Percentiles rank a stretch among this genome's conserved stretches.
Conservation (phyloP, 2,888 invertebrate species). For the Erebia palarica region DNA sequence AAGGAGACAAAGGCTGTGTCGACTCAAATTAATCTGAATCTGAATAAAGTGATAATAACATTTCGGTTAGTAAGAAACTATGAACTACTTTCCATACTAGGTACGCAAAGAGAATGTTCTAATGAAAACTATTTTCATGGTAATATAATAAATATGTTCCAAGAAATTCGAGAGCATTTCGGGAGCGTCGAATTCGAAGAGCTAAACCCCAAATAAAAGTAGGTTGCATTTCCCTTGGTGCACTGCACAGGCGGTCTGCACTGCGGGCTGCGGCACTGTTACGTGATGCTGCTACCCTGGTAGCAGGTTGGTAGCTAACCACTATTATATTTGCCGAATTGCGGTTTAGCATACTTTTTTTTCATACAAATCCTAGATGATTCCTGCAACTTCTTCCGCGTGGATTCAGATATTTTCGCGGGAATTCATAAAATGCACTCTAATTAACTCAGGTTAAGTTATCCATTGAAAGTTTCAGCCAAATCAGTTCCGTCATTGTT, state of each 20-base stretch:
- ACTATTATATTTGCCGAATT: slow-evolving; percentile 7
- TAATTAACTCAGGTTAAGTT: no score
- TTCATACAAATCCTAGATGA: no score
- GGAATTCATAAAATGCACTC: no score
- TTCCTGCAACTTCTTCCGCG: no score
- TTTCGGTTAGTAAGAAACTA: not conserved
- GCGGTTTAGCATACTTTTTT: no score
- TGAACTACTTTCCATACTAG: not conserved
- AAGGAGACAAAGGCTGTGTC: not conserved
- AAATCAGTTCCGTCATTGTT: no score
- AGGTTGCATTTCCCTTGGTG: slow-evolving; percentile 39
- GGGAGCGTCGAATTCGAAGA: slow-evolving; percentile 31
- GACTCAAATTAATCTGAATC: not conserved
- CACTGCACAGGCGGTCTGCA: slow-evolving; percentile 55
- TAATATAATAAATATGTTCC: slow-evolving; percentile 8
- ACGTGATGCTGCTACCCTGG: slow-evolving; percentile 64
- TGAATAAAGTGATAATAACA: not conserved
- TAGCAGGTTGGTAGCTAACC: slow-evolving; percentile 25
- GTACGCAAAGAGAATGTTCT: not conserved
- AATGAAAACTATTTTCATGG: not conserved
- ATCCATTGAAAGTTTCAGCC: no score
- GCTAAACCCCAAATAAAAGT: slow-evolving; percentile 32
- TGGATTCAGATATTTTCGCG: no score
- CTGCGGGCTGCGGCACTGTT: slow-evolving; percentile 75
- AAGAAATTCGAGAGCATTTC: slow-evolving; percentile 29